Conservation (phyloP, 2,113 vertebrate species). For the Australoheros scitulus region DNA sequence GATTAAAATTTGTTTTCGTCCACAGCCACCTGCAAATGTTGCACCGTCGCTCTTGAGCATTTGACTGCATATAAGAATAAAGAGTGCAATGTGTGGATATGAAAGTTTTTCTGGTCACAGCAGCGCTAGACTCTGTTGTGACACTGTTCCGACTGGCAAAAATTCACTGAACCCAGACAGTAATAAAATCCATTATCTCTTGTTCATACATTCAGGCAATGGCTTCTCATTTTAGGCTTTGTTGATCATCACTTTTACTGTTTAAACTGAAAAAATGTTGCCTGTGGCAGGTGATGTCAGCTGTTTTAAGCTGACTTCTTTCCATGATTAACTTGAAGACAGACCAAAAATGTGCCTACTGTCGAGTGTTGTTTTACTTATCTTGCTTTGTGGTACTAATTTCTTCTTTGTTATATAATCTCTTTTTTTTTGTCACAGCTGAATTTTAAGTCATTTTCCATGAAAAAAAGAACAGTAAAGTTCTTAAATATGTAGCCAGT, state of each 20-base stretch:
- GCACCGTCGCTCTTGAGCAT: neutral
- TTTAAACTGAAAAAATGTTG: neutral
- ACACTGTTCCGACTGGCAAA: neutral
- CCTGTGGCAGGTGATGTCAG: neutral
- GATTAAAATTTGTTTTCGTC: neutral
- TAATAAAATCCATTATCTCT: neutral
- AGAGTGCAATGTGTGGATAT: neutral
- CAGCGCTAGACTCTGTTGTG: neutral
- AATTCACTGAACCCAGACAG: neutral
- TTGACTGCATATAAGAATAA: neutral
- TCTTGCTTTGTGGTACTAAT: neutral
- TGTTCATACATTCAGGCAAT: neutral
- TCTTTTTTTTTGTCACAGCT: neutral
- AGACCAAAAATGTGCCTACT: slow-evolving; percentile 2
- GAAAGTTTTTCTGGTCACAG: neutral
- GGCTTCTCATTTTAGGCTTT: neutral
- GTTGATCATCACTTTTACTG: neutral
- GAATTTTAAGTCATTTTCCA: neutral
- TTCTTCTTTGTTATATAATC: neutral
- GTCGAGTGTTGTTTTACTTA: neutral
- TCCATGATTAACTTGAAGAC: slow-evolving; percentile 7
- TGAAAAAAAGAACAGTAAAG: neutral
- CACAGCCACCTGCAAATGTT: neutral
- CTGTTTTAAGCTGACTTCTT: neutral
- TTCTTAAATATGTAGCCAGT: neutral